A percentile compares a stretch with the other conserved stretches of the same genome.
Conservation (phyloP, 2,888 invertebrate species). For the Cenopis cana region DNA sequence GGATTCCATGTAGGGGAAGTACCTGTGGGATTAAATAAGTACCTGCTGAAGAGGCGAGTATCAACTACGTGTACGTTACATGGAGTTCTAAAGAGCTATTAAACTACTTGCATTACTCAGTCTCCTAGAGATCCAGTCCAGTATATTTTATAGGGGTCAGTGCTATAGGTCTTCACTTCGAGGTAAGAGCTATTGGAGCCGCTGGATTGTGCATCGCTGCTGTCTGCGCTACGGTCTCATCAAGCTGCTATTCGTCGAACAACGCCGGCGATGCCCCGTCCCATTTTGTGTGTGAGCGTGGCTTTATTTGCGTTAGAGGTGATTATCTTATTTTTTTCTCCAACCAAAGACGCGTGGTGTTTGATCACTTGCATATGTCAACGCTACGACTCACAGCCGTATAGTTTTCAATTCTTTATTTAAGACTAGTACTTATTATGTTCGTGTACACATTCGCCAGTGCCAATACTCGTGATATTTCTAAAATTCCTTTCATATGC, state of each 20-base stretch:
- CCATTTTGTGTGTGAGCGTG: constrained; percentile 8
- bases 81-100: background rate
- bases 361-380: constrained; percentile 3
- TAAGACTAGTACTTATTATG: no score
- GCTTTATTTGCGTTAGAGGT: background rate
- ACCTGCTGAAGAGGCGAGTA: background rate
- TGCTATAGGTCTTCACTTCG: background rate
- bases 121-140: background rate
- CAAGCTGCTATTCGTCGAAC: background rate
- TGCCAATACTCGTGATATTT: background rate
- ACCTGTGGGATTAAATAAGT: background rate
- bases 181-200: background rate
- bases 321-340: background rate
- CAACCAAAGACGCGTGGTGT: background rate
- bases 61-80: background rate
- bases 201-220: background rate
- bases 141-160: constrained; percentile 3
- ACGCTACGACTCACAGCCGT: constrained; percentile 1
- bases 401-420: no score
- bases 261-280: background rate
- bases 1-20: no score
- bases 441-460: background rate
- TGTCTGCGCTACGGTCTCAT: background rate
- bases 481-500: background rate
- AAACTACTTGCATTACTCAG: background rate